Evolutionary conservation across 2,113 vertebrate species (phyloP).

Genomic region (Colius striatus): DNA sequence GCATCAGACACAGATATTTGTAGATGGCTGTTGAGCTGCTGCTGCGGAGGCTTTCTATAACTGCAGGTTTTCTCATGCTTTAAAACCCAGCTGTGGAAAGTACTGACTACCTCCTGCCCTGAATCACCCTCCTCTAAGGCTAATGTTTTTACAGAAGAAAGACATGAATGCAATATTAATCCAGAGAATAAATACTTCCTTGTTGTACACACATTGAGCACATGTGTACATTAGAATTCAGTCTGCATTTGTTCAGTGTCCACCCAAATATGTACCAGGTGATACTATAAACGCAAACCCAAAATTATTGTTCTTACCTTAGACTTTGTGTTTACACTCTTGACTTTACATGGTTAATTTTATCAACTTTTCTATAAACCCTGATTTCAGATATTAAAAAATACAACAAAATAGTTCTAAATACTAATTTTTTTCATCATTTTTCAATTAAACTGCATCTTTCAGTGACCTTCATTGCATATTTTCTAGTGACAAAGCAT

Average conservation of each 20-base stretch:
- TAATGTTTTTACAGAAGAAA: not conserved
- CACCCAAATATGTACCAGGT: not conserved
- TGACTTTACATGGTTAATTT: not conserved
- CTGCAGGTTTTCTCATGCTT: rapidly evolving
- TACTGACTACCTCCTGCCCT: not conserved
- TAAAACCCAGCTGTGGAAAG: not conserved
- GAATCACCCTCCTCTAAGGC: not conserved
- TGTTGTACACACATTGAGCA: not conserved
- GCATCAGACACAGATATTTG: not conserved
- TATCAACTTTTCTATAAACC: not conserved
- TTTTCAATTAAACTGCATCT: not conserved
- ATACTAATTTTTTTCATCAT: not conserved
- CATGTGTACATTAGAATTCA: not conserved
- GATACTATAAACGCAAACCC: not conserved
- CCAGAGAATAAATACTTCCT: not conserved
- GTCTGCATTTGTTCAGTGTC: not conserved
- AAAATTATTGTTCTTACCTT: not conserved
- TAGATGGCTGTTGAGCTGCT: not conserved
- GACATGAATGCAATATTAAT: not conserved
- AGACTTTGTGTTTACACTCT: not conserved
- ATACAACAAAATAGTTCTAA: not conserved
- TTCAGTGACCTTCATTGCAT: not conserved
- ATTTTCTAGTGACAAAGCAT: not conserved
- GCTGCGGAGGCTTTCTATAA: rapidly evolving
- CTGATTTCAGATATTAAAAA: not conserved